Evolutionary conservation across 2,888 invertebrate genomes (phyloP), one percentile per base, ranked within the genome.

Genomic region (Cenopis cana): DNA sequence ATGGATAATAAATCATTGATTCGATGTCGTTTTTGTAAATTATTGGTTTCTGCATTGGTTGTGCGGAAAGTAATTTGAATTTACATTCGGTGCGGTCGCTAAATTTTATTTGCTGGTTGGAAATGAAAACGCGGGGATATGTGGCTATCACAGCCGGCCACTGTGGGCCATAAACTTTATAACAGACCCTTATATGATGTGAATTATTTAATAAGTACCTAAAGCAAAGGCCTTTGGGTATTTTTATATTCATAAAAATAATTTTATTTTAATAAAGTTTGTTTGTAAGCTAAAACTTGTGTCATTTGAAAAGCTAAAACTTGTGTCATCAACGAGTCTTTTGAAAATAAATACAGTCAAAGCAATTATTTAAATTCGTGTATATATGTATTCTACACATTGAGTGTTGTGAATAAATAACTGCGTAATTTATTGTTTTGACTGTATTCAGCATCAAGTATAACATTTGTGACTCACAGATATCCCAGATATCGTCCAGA

Each of bases 1-100:
- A 87, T 82, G 82, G 84, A 82, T 77, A 80, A 86, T 91, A 91
- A 89, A 91, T 91, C 87, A 77, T 78, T 78, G 78, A 81, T 78
- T 74, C 76, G 76, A 75, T 81, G 85, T 81, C 82, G 82, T 83
- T 83, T 81, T 85, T 82, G 76, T 76, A 82, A 84, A 89, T 87
- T 87, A 85, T 88, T 82, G 75, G 74, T 73, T 78, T 80, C 77
- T 78, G 81, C 77, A 74, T 78, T 79, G 77, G 78, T 78, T 76
- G 75, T 69, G 70, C 76, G 75, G 61, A 65, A 66, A 60, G 70
- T 71, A 71, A 71, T 71, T 67, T 49, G 66, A 67, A 71, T 71
- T 71, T 71, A 71, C 55, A 67, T 71, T 67, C 61, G 24, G 49
- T 38, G 38, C 57, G 57, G 46, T 18, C 59, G 49, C 61, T 38